phyloP scores from a whole-genome alignment of 2,113 vertebrate genomes.

The Triplophysa rosa region DNA sequence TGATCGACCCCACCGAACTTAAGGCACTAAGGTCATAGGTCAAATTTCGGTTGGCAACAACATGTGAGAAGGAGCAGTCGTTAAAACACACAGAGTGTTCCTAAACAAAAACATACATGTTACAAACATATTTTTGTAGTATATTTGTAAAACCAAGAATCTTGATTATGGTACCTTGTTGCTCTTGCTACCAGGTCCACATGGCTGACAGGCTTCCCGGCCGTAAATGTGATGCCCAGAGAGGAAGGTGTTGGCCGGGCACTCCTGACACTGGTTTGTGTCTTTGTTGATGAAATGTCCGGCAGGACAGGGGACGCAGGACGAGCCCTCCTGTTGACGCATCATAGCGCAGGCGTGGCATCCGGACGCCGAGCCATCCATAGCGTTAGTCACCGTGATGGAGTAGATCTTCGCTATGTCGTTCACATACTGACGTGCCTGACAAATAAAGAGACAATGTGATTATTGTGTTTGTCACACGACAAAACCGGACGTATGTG shows the following conservation, averaged over 20 bases:
- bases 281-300: slow-evolving; percentile 90
- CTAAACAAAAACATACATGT: slow-evolving; percentile 62
- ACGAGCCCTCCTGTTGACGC: slow-evolving; percentile 79
- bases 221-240: slow-evolving; percentile 83
- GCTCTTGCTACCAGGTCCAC: slow-evolving; percentile 90
- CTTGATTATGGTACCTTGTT: slow-evolving; percentile 75
- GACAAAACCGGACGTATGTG: no score
- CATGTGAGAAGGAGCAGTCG: slow-evolving; percentile 84
- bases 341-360: slow-evolving; percentile 90
- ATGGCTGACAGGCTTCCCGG: slow-evolving; percentile 83
- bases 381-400: slow-evolving; percentile 84
- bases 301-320: slow-evolving; percentile 89
- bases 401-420: slow-evolving; percentile 93
- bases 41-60: slow-evolving; percentile 81
- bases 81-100: slow-evolving; percentile 91
- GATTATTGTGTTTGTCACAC: background rate
- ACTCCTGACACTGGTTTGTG: slow-evolving; percentile 87
- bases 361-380: slow-evolving; percentile 85
- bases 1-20: slow-evolving; percentile 81
- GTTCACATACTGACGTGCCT: slow-evolving; percentile 84
- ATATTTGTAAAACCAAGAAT: background rate
- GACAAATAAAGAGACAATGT: slow-evolving; percentile 46
- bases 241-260: slow-evolving; percentile 85
- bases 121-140: background rate
- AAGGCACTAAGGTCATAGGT: slow-evolving; percentile 86